phyloP scores from a whole-genome alignment of 2,113 vertebrate species.

The Sialia sialis region DNA sequence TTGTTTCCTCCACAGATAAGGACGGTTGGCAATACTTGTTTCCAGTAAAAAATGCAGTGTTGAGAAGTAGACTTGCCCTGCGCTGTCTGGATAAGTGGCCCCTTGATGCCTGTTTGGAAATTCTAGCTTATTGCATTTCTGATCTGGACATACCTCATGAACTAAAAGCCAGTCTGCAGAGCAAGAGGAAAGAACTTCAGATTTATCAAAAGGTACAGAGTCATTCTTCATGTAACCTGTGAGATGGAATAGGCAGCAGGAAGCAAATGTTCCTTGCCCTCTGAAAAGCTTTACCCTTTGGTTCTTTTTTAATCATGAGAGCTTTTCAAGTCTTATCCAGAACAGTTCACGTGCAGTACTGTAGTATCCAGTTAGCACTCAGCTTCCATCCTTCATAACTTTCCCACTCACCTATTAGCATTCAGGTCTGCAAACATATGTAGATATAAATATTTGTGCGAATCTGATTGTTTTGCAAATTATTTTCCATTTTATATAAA shows the following conservation, averaged over 20 bases:
- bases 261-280: neutral
- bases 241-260: neutral
- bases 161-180: constrained; percentile 74
- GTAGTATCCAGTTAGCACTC: neutral
- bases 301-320: neutral
- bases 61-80: constrained; percentile 83
- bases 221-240: neutral
- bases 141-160: constrained; percentile 65
- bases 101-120: constrained; percentile 82
- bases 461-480: neutral
- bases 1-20: constrained; percentile 66
- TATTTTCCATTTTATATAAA: neutral
- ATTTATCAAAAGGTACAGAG: constrained; percentile 84
- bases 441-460: neutral
- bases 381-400: neutral
- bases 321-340: neutral
- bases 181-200: constrained; percentile 80
- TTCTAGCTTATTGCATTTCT: constrained; percentile 88
- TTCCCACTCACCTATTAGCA: neutral
- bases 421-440: neutral
- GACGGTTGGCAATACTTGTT: constrained; percentile 82
- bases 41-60: constrained; percentile 75
- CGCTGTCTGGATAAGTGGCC: constrained; percentile 86
- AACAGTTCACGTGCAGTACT: neutral
- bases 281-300: neutral